Percentiles rank a stretch among this genome's conserved stretches.
Conservation (phyloP, 2,888 invertebrate species). For the Ditylenchus weischeri region DNA sequence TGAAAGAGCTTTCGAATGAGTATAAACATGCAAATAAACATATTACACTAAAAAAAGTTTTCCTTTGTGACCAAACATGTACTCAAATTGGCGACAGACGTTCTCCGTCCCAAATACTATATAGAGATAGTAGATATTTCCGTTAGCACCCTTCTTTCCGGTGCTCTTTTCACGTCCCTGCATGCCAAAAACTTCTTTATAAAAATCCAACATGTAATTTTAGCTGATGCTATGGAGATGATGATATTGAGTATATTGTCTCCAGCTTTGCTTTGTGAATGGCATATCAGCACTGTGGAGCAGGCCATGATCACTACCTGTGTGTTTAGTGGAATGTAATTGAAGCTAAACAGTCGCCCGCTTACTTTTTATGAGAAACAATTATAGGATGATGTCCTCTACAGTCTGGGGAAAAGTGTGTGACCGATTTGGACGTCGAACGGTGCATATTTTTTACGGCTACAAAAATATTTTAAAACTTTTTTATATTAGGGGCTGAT, state of each 20-base stretch:
- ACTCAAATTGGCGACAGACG: too few species aligned
- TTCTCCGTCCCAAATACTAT: too few species aligned
- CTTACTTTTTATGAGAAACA: too few species aligned
- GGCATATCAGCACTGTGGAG: conserved; percentile 74
- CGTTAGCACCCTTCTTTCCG: too few species aligned
- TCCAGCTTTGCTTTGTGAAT: conserved; percentile 88
- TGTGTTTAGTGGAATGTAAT: conserved; percentile 69
- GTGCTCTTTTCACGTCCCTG: too few species aligned
- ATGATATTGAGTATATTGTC: conserved; percentile 90
- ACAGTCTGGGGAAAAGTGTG: conserved; percentile 92
- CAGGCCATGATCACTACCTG: conserved; percentile 89
- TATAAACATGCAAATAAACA: too few species aligned
- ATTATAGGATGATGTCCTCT: conserved; percentile 78
- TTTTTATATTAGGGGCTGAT: conserved; percentile 71
- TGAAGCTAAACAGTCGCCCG: too few species aligned
- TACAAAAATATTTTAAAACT: not conserved
- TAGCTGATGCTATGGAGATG: conserved; percentile 97
- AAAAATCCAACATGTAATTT: not conserved
- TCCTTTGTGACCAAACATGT: too few species aligned
- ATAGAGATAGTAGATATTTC: too few species aligned
- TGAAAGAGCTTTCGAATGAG: too few species aligned
- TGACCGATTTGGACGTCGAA: conserved; percentile 64
- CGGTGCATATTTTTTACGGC: conserved; percentile 31
- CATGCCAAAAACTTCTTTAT: not conserved
- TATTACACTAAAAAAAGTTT: too few species aligned